phyloP scores from a whole-genome alignment of 2,797 vertebrate genomes.

The Pelochelys cantorii region DNA sequence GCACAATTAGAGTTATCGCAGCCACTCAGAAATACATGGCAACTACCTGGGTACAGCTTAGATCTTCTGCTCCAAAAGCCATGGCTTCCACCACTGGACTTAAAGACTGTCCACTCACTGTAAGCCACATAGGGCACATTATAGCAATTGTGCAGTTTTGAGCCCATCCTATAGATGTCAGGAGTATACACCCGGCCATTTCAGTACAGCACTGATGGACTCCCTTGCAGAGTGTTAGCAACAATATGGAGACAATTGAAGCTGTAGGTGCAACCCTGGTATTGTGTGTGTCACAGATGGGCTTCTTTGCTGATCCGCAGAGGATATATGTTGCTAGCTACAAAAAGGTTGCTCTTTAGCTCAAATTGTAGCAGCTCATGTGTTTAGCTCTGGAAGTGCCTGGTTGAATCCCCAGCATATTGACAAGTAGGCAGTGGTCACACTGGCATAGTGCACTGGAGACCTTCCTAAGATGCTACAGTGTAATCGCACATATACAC shows the following conservation, averaged over 20 bases:
- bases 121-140: not conserved
- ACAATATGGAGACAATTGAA: not conserved
- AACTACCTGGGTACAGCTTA: not conserved
- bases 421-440: too few relatives aligned
- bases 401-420: too few relatives aligned
- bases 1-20: not conserved
- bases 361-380: too few relatives aligned
- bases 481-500: too few relatives aligned
- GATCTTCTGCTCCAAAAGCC: not conserved
- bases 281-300: too few relatives aligned
- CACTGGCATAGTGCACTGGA: too few relatives aligned
- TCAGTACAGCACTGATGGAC: not conserved
- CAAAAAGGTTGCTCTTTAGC: too few relatives aligned
- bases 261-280: not conserved
- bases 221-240: not conserved
- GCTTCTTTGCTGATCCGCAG: too few relatives aligned
- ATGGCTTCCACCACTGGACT: not conserved
- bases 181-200: not conserved
- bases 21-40: not conserved
- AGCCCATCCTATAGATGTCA: not conserved
- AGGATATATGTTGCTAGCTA: too few relatives aligned
- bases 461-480: too few relatives aligned
- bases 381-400: too few relatives aligned
- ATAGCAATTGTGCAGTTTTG: not conserved
- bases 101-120: not conserved